Base-by-base conservation (phyloP, 2,888 invertebrate species). In the Cheiracanthium punctorium region DNA sequence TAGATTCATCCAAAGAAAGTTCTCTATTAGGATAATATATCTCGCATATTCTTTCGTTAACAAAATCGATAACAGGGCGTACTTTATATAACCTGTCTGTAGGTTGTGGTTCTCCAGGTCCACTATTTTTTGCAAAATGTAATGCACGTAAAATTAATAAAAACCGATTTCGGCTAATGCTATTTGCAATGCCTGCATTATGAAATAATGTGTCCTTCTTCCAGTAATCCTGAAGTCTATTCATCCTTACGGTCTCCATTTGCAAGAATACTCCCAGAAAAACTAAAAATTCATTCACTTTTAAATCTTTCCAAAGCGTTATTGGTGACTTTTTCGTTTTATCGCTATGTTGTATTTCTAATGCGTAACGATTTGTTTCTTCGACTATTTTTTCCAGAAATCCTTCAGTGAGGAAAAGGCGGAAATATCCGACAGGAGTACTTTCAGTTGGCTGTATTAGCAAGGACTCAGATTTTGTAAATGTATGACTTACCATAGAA, bases 1-100 rank as follows among this genome's bases (percentile, higher is more conserved):
- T 90, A 41, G 89, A 88, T 87, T 91, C 91, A 87, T 91, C 91
- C 20, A 91, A 90, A 24, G 41, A 80, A 30, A 88, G 28, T 48
- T 88, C 76, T 64, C 52, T 12, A 37, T 30, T 58, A 52, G 84
- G 76, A 72, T 80, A 67, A 74, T 73, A 58, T 41, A 64, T 20
- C 41, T 76, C 1, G 24, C 32, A 20, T 37, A 71, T 79, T 71
- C 79, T 79, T 79, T 80, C 32, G 33, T 80, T 80, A 67, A 73
- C 73, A 67, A 48, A 80, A 48, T 73, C 20, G 12, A 67, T 73
- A 29, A 73, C 67, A 30, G 17, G 80, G 43, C 8, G 67, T 43
- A 67, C 30, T 48, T 73, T 73, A 20, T 65, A 48, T 64, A 71
- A 43, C 43, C 37, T 72, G 73, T 80, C 43, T 37, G 20, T 67